Conservation (phyloP, 2,888 invertebrate species). For the Cybosia mesomella region DNA sequence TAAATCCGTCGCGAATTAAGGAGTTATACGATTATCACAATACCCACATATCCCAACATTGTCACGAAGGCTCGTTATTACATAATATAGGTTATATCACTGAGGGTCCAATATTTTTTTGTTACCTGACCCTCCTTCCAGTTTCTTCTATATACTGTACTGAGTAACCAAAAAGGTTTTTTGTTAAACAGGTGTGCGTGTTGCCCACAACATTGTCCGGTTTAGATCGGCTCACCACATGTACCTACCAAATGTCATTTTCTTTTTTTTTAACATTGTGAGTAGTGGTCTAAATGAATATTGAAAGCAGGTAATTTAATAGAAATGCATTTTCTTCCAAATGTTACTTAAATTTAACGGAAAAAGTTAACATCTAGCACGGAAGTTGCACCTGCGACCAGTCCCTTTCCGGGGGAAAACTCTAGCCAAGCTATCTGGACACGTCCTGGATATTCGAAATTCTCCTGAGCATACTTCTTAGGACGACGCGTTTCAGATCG, state of each 20-base stretch:
- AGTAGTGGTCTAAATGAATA: conserved; percentile 26
- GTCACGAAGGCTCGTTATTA: conserved; percentile 33
- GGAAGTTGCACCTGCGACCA: no score
- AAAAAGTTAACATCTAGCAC: no score
- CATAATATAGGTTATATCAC: conserved; percentile 28
- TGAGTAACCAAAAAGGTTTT: conserved; percentile 50
- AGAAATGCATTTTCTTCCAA: neutral
- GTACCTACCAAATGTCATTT: conserved; percentile 46
- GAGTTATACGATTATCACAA: neutral
- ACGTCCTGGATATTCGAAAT: no score
- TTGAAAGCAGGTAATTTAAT: neutral
- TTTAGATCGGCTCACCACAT: conserved; percentile 41
- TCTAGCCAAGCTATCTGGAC: no score
- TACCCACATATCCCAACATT: conserved; percentile 17
- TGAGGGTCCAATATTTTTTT: conserved; percentile 34
- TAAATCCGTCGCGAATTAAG: no score
- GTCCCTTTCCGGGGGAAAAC: no score
- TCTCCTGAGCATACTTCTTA: no score
- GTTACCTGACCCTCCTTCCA: conserved; percentile 31
- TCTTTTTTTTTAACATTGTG: conserved; percentile 51
- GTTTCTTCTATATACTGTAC: conserved; percentile 39
- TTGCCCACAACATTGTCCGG: conserved; percentile 50
- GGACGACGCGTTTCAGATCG: no score
- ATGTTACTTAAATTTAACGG: no score
- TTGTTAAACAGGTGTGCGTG: conserved; percentile 55